Base-by-base conservation (phyloP, 2,113 vertebrate species). In the Oophaga pumilio region DNA sequence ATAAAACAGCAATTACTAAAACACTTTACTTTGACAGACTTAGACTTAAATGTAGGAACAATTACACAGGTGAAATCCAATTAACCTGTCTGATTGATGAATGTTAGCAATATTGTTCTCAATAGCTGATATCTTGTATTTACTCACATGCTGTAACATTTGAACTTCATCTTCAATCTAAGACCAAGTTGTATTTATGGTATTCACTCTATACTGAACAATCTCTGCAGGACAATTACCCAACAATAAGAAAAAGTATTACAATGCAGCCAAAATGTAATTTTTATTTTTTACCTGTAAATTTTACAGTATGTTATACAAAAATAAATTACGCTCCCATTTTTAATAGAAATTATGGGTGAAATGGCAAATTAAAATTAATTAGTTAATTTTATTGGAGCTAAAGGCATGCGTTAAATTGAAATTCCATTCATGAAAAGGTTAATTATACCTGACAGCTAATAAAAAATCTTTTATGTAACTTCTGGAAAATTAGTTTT, bases 381-480 rank as follows among this genome's bases (percentile, higher is more conserved):
- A 77, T n/a, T 52, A 57, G 76, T 17, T 78, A 26, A 57, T 57
- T 17, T 57, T 78, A 78, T 24, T 28, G 24, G 28, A 14, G n/a
- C 76, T 78, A 24, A 57, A 78, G 76, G 76, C 59, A 82, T 60
- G 49, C n/a, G 3, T 9, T 28, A 64, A 49, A n/a, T 28, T 9
- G 18, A 64, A 49, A n/a, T 28, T 43, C 15, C 5, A 64, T 49
- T 82, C 28, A 64, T 43, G 57, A 64, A 82, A 62, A 82, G 33
- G 59, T 82, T 82, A 82, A 64, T 50, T 64, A 64, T 49, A n/a
- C 33, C 79, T 82, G 79, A 82, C 79, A 82, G 59, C 18, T 8
- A 15, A n/a, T 26, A 57, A 8, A 66, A 82, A n/a, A 64, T 60
- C 26, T 66, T 66, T 49, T 82, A 7, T 66, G 28, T 64, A 82